Conservation (phyloP, 2,888 invertebrate species). For the Caenorhabditis sp. region DNA sequence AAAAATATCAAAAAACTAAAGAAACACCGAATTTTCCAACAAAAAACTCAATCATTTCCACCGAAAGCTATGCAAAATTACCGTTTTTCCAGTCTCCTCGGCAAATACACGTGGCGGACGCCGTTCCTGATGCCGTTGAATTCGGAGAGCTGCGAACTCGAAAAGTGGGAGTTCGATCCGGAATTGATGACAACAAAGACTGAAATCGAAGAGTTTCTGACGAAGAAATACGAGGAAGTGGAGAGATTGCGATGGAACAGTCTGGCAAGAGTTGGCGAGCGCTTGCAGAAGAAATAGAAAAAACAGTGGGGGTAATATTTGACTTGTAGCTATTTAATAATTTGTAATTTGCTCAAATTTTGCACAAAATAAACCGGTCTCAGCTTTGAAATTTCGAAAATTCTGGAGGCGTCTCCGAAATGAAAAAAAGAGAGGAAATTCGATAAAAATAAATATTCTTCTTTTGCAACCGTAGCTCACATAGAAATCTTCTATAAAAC, state of each 20-base stretch:
- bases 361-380: no score
- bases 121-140: conserved; percentile 27
- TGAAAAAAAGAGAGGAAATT: no score
- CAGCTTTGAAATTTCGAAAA: no score
- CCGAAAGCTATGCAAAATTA: neutral
- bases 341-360: no score
- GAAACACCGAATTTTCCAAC: no score
- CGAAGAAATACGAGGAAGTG: conserved; percentile 29
- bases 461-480: neutral
- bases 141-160: conserved; percentile 22
- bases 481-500: neutral
- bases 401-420: no score
- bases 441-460: conserved; percentile 4
- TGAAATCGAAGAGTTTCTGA: conserved; percentile 36
- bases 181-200: conserved; percentile 19
- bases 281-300: conserved; percentile 40
- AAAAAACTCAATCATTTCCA: no score
- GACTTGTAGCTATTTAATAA: no score
- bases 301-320: no score
- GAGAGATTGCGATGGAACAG: conserved; percentile 49
- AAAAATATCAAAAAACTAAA: no score
- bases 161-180: conserved; percentile 25
- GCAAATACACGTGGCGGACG: conserved; percentile 35
- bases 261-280: conserved; percentile 28
- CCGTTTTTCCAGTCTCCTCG: conserved; percentile 31